A percentile compares a stretch with the other conserved stretches of the same genome.
Conservation (phyloP, 2,888 invertebrate genomes). For the Meganola albula region DNA sequence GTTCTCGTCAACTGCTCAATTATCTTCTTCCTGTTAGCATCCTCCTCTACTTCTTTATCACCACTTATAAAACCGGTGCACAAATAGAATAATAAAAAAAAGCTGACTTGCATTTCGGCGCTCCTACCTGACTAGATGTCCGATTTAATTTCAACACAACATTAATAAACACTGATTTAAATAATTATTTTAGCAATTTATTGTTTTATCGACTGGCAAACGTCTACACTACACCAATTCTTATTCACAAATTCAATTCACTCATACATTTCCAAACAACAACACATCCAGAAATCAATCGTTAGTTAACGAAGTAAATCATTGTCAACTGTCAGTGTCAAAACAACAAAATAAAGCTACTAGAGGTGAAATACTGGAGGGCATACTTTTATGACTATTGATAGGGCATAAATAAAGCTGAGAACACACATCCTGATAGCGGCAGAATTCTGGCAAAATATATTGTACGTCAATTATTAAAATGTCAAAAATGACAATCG, state of each 20-base stretch:
- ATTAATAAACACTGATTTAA: slow-evolving; percentile 13
- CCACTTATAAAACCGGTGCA: slow-evolving; percentile 49
- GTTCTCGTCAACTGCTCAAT: slow-evolving; percentile 61
- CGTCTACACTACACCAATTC: too few relatives aligned
- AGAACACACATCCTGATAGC: too few relatives aligned
- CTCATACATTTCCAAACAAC: too few relatives aligned
- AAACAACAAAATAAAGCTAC: too few relatives aligned
- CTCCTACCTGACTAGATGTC: slow-evolving; percentile 42
- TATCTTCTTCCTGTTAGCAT: slow-evolving; percentile 53
- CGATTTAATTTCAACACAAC: slow-evolving; percentile 14
- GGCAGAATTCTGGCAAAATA: too few relatives aligned
- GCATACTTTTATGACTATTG: too few relatives aligned
- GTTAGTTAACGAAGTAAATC: slow-evolving; percentile 9
- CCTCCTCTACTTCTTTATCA: slow-evolving; percentile 57
- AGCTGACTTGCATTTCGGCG: slow-evolving; percentile 49
- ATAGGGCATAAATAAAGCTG: too few relatives aligned
- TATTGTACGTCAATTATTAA: too few relatives aligned
- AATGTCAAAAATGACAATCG: too few relatives aligned
- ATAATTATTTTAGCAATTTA: slow-evolving; percentile 2
- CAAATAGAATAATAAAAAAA: slow-evolving; percentile 51
- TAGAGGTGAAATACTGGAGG: too few relatives aligned
- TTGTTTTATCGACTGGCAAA: too few relatives aligned
- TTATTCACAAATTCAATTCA: too few relatives aligned
- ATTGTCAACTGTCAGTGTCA: slow-evolving; percentile 14
- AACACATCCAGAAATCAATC: slow-evolving; percentile 15